These are phyloP conservation scores for Amphiprion clarkii DNA, from an alignment of 2,797 vertebrate genomes.

Conservation along the genomic window DNA sequence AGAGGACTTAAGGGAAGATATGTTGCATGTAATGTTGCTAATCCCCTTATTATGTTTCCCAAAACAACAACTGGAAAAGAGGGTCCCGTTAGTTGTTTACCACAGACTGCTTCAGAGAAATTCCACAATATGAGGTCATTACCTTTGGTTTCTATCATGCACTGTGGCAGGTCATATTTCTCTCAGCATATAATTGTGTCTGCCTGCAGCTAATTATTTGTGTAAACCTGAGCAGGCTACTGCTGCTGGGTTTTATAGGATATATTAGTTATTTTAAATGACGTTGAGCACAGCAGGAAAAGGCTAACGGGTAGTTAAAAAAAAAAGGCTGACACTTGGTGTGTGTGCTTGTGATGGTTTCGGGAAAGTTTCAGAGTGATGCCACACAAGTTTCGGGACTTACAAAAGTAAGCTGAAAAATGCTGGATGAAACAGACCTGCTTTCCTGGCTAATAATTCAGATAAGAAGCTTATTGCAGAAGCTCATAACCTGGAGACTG, in stretches of 20 bases:
- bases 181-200: slow-evolving; percentile 72
- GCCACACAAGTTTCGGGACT: slow-evolving; percentile 49
- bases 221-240: slow-evolving; percentile 73
- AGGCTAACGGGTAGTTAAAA: slow-evolving; percentile 64
- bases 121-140: slow-evolving; percentile 73
- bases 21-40: slow-evolving; percentile 52
- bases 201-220: slow-evolving; percentile 80
- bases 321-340: slow-evolving; percentile 51
- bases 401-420: slow-evolving; percentile 15
- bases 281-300: slow-evolving; percentile 73
- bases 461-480: slow-evolving; percentile 5
- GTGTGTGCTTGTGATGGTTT: slow-evolving; percentile 46
- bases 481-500: background rate
- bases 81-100: slow-evolving; percentile 46
- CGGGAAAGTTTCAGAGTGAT: slow-evolving; percentile 28
- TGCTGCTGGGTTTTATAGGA: slow-evolving; percentile 70
- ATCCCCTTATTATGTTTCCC: slow-evolving; percentile 47
- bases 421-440: slow-evolving; percentile 16
- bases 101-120: slow-evolving; percentile 28
- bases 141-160: slow-evolving; percentile 57
- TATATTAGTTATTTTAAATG: slow-evolving; percentile 80
- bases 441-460: background rate
- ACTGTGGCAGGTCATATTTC: slow-evolving; percentile 75
- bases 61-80: slow-evolving; percentile 11
- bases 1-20: slow-evolving; percentile 3